Evolutionary conservation across 1,140 invertebrate species (phyloP), one percentile per base, ranked within the genome.

Genomic region (Eupristina koningsbergeri): DNA sequence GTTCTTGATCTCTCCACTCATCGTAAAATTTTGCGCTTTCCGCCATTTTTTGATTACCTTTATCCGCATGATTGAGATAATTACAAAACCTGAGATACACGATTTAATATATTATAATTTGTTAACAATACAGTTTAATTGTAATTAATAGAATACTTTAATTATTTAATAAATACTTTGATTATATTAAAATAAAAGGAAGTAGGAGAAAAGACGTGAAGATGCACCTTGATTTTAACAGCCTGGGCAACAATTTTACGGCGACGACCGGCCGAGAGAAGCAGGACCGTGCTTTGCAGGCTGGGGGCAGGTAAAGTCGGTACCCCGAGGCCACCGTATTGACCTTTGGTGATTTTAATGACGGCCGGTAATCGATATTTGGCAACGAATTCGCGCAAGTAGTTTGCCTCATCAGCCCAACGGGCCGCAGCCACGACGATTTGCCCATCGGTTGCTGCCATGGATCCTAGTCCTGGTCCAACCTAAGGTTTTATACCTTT

Each of bases 281-380:
- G 94, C 22, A 98, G 92, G 9, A 97, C 96, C 5, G 96, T 97
- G 86, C 96, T 96, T 88, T 97, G 96, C 63, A 97, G 93, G 67
- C 96, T 95, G 0, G 97, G 96, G 84, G 95, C 96, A 29, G 96
- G 96, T 31, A 97, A 91, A 0, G 96, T 96, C 11, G 97, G 96
- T 29, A 97, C 96, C 8, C 97, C 97, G 22, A 98, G 93, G 39
- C 96, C 96, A 80, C 96, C 95, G 93, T 98, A 98, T 89, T 98
- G 97, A 80, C 97, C 97, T 92, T 98, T 98, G 83, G 97, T 96
- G 86, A 98, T 97, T 92, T 97, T 97, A 81, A 96, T 96, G 85
- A 98, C 95, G 86, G 95, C 95, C 15, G 98, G 97, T 76, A 98
- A 92, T 71, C 95, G 94, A 86, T 96, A 94, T 88, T 97, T 97